phyloP scores from a whole-genome alignment of 2,888 invertebrate species.

The Bembecia ichneumoniformis region DNA sequence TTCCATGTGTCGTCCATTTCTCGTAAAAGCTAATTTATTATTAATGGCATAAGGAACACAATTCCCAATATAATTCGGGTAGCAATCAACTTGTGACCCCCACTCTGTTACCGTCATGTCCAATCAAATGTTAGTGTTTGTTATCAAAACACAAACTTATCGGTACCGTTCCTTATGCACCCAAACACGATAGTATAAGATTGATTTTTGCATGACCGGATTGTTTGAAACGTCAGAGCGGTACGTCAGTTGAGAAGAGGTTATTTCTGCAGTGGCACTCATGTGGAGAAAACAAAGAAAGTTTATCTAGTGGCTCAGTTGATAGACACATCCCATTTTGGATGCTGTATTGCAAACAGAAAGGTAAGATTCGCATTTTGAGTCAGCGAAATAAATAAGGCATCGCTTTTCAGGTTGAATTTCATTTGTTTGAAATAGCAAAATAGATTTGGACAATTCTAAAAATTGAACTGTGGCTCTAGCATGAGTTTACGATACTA shows the following conservation, averaged over 20 bases:
- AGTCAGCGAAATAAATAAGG: too few relatives aligned
- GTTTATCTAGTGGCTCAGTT: constrained; percentile 15
- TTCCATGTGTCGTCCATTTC: background rate
- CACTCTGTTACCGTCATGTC: constrained; percentile 44
- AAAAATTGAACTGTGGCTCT: too few relatives aligned
- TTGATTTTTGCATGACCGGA: background rate
- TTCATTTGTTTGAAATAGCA: too few relatives aligned
- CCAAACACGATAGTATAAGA: background rate
- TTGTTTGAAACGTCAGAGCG: background rate
- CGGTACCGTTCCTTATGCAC: background rate
- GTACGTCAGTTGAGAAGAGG: constrained; percentile 6
- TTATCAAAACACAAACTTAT: constrained; percentile 3
- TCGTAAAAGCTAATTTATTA: constrained; percentile 14
- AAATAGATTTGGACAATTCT: too few relatives aligned
- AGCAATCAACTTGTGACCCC: constrained; percentile 38
- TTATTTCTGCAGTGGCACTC: constrained; percentile 17
- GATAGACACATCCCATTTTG: constrained; percentile 25
- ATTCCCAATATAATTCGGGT: constrained; percentile 24
- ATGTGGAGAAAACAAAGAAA: constrained; percentile 22
- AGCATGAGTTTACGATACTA: too few relatives aligned
- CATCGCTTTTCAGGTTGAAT: too few relatives aligned
- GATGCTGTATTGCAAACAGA: constrained; percentile 1
- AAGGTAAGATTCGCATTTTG: background rate
- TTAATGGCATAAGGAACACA: constrained; percentile 24
- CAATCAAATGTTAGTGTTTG: constrained; percentile 30